These are phyloP conservation scores for Galagoides demidoff DNA, from an alignment of 2,797 vertebrate genomes.

Conservation along the genomic window DNA sequence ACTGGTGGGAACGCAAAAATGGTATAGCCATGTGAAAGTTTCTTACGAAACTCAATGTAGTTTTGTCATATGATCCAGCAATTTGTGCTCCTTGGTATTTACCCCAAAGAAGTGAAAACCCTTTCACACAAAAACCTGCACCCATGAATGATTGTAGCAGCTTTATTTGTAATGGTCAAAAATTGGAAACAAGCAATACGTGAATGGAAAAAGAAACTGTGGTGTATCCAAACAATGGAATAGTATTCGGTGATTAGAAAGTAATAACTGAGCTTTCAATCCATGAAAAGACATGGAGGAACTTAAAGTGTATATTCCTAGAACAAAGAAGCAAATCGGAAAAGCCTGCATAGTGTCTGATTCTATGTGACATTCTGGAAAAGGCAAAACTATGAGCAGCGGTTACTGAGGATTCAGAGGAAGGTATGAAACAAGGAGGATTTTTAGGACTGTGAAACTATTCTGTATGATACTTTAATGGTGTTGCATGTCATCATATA, in stretches of 20 bases:
- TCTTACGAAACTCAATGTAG: constrained; percentile 30
- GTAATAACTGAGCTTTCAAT: not conserved
- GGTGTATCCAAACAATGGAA: not conserved
- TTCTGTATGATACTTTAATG: not conserved
- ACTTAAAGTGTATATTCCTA: not conserved
- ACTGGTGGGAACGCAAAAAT: not conserved
- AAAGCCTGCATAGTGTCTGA: not conserved
- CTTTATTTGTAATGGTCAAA: constrained; percentile 18
- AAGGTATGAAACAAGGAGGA: not conserved
- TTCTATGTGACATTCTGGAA: not conserved
- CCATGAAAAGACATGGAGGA: not conserved
- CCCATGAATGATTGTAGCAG: not conserved
- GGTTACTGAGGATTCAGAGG: not conserved
- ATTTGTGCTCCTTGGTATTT: constrained; percentile 11
- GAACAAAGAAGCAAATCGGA: not conserved
- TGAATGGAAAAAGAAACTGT: not conserved
- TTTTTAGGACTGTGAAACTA: not conserved
- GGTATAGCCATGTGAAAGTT: not conserved
- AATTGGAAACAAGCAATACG: not conserved
- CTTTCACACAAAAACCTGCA: not conserved
- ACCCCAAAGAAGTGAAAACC: constrained; percentile 20
- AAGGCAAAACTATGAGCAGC: not conserved
- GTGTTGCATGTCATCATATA: not conserved
- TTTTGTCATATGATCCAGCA: not conserved
- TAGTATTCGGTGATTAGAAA: not conserved